Evolutionary conservation across 2,888 invertebrate species (phyloP), one percentile per base, ranked within the genome.

Genomic region (Bellardia bayeri): DNA sequence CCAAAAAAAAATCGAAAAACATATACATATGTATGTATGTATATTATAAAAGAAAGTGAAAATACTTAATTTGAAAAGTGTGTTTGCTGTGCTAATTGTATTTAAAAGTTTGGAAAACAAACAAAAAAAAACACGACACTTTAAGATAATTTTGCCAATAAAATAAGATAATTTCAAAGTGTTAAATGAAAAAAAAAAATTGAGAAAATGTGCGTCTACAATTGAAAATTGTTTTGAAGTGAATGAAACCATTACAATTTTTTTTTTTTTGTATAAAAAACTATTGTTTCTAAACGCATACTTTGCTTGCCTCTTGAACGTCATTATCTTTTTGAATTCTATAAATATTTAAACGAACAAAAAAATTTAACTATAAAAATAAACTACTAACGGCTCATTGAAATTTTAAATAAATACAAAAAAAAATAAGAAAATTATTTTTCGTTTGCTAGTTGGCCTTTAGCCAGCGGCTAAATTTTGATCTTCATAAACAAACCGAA

Each of bases 391-490:
- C 78, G 85, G 87, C 87, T 87, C 87, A 87, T 87, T 87, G 82
- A 82, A 69, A 85, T 75, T 68, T 84, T 33, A 86, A 88, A 84
- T 81, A 86, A 84, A 79, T 72, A 82, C 66, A 49, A 82, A 85
- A 71, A 68, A 79, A 76, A 16, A 16, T 23, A 30, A 79, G 11
- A 69, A 83, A 79, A 78, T 80, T 69, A 63, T 85, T 85, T 82
- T 74, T 76, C n/a, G 30, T 84, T 81, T 79, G 71, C 42, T 72
- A 79, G 81, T 86, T 90, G 90, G 90, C 89, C 72, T 63, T 6
- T 61, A 42, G 89, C 89, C 89, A 90, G 89, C 89, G 88, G 89
- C 82, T 89, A 82, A 88, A 88, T 85, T 89, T 66, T 90, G 89
- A 90, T 90, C 89, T 89, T 89, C 89, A 89, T 80, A 85, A 81